phyloP scores from a whole-genome alignment of 2,888 invertebrate genomes.

The Ophion costatus region DNA sequence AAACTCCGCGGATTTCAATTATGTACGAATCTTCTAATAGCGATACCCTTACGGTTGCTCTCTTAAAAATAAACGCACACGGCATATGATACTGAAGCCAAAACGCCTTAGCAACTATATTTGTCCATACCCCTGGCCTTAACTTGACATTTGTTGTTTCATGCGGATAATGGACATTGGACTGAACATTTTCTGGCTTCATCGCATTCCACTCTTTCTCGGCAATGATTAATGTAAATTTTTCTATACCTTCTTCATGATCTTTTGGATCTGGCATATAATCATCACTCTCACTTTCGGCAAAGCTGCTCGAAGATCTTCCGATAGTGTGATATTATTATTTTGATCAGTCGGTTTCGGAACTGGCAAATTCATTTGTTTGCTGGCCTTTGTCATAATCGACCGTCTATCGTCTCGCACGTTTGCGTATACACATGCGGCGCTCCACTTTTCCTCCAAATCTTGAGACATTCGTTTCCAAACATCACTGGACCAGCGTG shows the following conservation, averaged over 20 bases:
- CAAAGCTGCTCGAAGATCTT: too few species aligned
- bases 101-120: too few species aligned
- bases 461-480: neutral
- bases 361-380: neutral
- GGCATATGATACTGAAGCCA: too few species aligned
- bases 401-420: conserved; percentile 2
- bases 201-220: conserved; percentile 44
- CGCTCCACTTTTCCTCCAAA: conserved; percentile 1
- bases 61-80: too few species aligned
- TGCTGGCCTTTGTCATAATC: conserved; percentile 6
- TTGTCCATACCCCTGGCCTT: too few species aligned
- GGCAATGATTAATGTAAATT: conserved; percentile 22
- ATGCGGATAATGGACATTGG: neutral
- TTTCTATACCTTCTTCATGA: too few species aligned
- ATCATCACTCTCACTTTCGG: too few species aligned
- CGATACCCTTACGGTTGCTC: too few species aligned
- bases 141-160: neutral
- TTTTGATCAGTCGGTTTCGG: too few species aligned
- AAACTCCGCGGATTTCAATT: conserved; percentile 43
- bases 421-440: conserved; percentile 16
- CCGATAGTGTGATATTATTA: too few species aligned
- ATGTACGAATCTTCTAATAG: neutral
- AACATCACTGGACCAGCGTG: neutral
- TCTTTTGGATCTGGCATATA: too few species aligned
- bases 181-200: conserved; percentile 28